Evolutionary conservation across 2,113 vertebrate genomes (phyloP), one percentile per base, ranked within the genome.

Genomic region (Galemys pyrenaicus): DNA sequence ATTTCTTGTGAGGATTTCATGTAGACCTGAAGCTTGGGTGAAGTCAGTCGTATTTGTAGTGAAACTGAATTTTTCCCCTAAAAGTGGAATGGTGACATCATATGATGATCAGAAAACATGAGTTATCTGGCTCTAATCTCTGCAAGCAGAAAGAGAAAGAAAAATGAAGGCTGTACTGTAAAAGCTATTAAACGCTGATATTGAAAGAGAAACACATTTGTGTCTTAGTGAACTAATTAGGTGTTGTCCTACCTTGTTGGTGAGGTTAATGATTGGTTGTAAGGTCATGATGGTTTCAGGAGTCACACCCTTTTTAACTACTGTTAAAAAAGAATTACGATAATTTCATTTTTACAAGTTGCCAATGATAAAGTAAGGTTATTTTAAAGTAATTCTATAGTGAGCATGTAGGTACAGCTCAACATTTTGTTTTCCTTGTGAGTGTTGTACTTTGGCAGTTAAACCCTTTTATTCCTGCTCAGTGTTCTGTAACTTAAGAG

Each of bases 51-150:
- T 28, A 62, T 32, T 89, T 30, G 17, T 92, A 78, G 56, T 85
- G 60, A 95, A 70, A 35, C 32, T 35, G 5, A 37, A 0, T 92
- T 77, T 93, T 1, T 92, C 90, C 5, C 77, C 77, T 84, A 41
- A 78, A 96, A 91, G 62, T 89, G 84, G 79, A 86, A 93, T 32
- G 80, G 65, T 93, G 75, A 88, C 30, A 80, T 90, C 78, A 87
- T 30, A 26, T 77, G 70, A 86, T 68, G 35, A 17, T 77, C 60
- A 80, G 49, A 87, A 60, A 20, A 28, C 67, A 56, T 20, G 77
- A 75, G 62, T 82, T 85, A 84, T 35, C 54, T 71, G 74, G 54
- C 37, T 94, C 90, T 89, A 80, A 82, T 73, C 85, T 95, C 87
- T 80, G 83, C 19, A 73, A 78, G 60, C 62, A 92, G 71, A 89